Conservation (phyloP, 2,113 vertebrate genomes). For the Osmerus eperlanus region DNA sequence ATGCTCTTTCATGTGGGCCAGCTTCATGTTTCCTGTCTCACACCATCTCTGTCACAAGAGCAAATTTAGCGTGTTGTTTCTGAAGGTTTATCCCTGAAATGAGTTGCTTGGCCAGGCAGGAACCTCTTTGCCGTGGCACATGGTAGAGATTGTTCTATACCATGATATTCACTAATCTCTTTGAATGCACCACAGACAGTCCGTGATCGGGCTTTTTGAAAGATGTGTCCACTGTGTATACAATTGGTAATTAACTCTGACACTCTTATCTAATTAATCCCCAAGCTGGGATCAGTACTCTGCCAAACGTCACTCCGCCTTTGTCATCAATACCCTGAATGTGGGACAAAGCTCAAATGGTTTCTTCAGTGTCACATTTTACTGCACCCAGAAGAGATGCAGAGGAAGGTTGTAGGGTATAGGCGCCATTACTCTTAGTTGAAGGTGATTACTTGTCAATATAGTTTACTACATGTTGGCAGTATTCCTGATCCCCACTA, state of each 20-base stretch:
- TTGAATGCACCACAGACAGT: neutral
- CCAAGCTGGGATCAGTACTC: slow-evolving; percentile 37
- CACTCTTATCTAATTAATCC: slow-evolving; percentile 65
- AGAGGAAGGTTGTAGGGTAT: neutral
- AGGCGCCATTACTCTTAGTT: neutral
- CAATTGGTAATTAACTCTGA: slow-evolving; percentile 64
- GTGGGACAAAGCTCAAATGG: slow-evolving; percentile 26
- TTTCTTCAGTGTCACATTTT: slow-evolving; percentile 17
- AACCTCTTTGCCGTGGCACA: neutral
- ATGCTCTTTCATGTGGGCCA: neutral
- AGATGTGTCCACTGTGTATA: slow-evolving; percentile 55
- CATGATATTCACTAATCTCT: neutral
- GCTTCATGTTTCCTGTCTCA: slow-evolving; percentile 18
- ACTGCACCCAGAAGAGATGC: neutral
- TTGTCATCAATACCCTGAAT: slow-evolving; percentile 15
- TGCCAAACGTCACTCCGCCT: neutral
- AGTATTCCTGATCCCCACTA: slow-evolving; percentile 28
- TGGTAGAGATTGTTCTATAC: neutral
- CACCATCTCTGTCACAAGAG: too few relatives aligned
- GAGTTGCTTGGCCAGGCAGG: too few relatives aligned
- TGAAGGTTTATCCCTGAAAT: too few relatives aligned
- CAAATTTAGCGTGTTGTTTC: neutral
- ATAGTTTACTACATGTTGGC: slow-evolving; percentile 16
- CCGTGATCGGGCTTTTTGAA: slow-evolving; percentile 44
- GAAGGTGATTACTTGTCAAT: neutral